Percentiles rank a stretch among this genome's conserved stretches.
Conservation (phyloP, 2,797 vertebrate genomes). For the Sebastiscus albofasciatus region DNA sequence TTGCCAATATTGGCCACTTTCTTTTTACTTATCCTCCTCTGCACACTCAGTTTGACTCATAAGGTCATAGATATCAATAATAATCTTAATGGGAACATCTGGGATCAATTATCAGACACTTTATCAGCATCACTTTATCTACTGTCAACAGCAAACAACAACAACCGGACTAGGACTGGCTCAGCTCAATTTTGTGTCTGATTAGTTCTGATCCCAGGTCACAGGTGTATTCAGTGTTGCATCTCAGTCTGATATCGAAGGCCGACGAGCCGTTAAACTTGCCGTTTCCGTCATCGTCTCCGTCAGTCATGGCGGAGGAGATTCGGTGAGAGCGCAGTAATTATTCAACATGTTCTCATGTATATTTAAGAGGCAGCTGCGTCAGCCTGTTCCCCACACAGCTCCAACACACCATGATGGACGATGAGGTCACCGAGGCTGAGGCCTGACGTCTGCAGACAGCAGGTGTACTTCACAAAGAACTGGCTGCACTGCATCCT, state of each 20-base stretch:
- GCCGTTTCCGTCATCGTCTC: neutral
- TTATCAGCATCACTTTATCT: neutral
- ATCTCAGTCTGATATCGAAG: neutral
- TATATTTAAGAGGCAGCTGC: conserved; percentile 54
- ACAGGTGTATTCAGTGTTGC: neutral
- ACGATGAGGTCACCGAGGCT: conserved; percentile 5
- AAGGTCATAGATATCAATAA: neutral
- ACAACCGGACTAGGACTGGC: neutral
- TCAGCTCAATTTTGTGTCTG: neutral
- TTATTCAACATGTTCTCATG: conserved; percentile 69
- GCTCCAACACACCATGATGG: neutral
- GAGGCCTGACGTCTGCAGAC: neutral
- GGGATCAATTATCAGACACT: neutral
- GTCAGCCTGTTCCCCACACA: conserved; percentile 7
- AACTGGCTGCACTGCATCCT: neutral
- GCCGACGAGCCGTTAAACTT: neutral
- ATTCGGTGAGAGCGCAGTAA: conserved; percentile 18
- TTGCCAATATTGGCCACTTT: neutral
- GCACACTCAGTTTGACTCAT: neutral
- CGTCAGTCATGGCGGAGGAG: neutral
- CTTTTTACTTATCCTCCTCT: neutral
- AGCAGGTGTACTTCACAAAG: neutral
- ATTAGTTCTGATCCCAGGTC: neutral
- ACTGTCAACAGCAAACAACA: neutral
- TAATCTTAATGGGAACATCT: neutral